Evolutionary conservation across 1,140 invertebrate genomes (phyloP), one percentile per base, ranked within the genome.

Genomic region (Scaptomyza pallida): DNA sequence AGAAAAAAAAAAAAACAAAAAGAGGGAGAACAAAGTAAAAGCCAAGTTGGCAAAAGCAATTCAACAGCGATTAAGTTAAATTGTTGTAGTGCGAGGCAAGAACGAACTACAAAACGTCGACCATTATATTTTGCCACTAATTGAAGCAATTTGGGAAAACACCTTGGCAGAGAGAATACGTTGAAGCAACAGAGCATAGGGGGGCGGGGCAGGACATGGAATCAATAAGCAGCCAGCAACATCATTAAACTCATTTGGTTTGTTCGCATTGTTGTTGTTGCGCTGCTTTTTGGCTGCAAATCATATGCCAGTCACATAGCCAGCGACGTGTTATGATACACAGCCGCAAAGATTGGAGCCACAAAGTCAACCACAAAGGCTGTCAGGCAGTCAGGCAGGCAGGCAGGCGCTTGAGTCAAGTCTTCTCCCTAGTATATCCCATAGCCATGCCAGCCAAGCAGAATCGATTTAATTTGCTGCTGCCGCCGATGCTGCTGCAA

Each of bases 131-230:
- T 88, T 75, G 82, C 57, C 78, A 86, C 82, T 86, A 86, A 86
- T 86, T 86, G 82, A 85, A 88, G 82, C 82, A 86, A 86, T 86
- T 86, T 86, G 48, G 78, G 78, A 72, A 85, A 86, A 88, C 82
- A 86, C 82, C 82, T 86, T 62, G 56, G 57, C 52, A 65, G 26
- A 8, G 6, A 72, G 51, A 40, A 21, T n/a, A n/a, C 51, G 16
- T 10, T 12, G 15, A 10, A 37, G 51, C 19, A 19, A 9, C 41
- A 21, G 30, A 37, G n/a, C 33, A n/a, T 2, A 12, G n/a, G 62
- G 72, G n/a, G 62, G 72, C 48, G 63, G 45, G 54, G 40, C 55
- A 74, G 47, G 44, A 68, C 62, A 56, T 17, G 56, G 81, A 81
- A 78, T 81, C 81, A 88, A 86, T 86, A 75, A 88, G 57, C 48